Base-by-base conservation (phyloP, 2,797 vertebrate species). In the Urosaurus nigricauda region DNA sequence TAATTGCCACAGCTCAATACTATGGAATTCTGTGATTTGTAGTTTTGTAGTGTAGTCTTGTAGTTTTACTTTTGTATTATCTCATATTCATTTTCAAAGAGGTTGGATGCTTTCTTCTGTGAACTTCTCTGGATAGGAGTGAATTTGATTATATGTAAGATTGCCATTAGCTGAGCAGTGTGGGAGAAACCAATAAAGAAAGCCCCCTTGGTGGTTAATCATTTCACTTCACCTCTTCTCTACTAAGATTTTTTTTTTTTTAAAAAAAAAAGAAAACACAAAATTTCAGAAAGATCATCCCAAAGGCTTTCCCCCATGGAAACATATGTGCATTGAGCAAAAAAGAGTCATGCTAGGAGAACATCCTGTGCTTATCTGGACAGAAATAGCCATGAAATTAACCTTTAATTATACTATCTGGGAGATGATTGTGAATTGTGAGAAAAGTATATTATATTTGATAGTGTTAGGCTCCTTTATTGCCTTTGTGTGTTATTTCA, bases 401-500 rank as follows among this genome's bases (percentile, higher is more conserved):
- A 40, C 74, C 21, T 68, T 77, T 60, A 0, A 86, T 89, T 84
- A 86, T 77, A n/a, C 79, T 86, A 77, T 86, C 77, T 86, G 79
- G 47, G 32, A 73, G 37, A 80, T 37, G 19, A 82, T 68, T 89
- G 71, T 68, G 71, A 81, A 43, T 77, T 40, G 60, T 37, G 79
- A 86, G 26, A 85, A 82, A 43, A 85, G 1, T 73, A 14, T 87
- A 16, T 84, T 85, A 2, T 32, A 84, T 83, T 47, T 83, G 83
- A 83, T 16, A 4, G n/a, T 70, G 81, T 88, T 89, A 85, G 58
- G 11, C 17, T 68, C n/a, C 89, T 94, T 95, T 93, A 90, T 89
- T 91, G 81, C 80, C 77, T 79, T 82, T 92, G 92, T 91, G 85
- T 89, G 40, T 85, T 84, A 87, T 93, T 93, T 90, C 90, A 60